Conservation (phyloP, 1,140 invertebrate species). For the Drosophila santomea region DNA sequence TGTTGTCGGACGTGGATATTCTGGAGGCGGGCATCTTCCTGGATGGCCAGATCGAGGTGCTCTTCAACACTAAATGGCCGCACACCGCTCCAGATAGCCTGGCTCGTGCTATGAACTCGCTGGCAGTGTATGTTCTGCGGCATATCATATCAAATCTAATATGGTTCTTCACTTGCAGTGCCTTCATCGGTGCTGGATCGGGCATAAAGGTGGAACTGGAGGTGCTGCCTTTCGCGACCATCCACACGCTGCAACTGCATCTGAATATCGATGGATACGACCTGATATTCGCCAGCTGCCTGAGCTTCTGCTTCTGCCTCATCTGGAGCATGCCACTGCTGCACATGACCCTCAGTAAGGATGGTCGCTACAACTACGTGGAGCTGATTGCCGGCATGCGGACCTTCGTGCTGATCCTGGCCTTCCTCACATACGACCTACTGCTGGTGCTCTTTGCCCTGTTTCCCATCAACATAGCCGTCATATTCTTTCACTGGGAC, state of each 20-base stretch:
- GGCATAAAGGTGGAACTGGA: slow-evolving; percentile 39
- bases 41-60: slow-evolving; percentile 7
- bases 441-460: neutral
- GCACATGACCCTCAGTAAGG: slow-evolving; percentile 9
- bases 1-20: slow-evolving; percentile 26
- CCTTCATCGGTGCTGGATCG: slow-evolving; percentile 13
- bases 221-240: slow-evolving; percentile 23
- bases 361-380: slow-evolving; percentile 24
- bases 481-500: slow-evolving; percentile 12
- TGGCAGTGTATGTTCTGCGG: slow-evolving; percentile 48
- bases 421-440: slow-evolving; percentile 42
- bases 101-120: slow-evolving; percentile 36
- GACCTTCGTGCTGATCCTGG: slow-evolving; percentile 7
- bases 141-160: neutral
- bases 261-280: neutral
- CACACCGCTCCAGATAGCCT: slow-evolving; percentile 42
- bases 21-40: slow-evolving; percentile 25
- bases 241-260: slow-evolving; percentile 16
- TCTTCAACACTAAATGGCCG: slow-evolving; percentile 30
- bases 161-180: slow-evolving; percentile 20
- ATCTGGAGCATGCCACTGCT: slow-evolving; percentile 52
- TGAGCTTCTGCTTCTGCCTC: slow-evolving; percentile 41
- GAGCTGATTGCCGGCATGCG: slow-evolving; percentile 57
- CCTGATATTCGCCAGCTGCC: neutral
- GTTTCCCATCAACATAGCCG: slow-evolving; percentile 15